Conservation (phyloP, 2,888 invertebrate genomes). For the Lochmaea crataegi region DNA sequence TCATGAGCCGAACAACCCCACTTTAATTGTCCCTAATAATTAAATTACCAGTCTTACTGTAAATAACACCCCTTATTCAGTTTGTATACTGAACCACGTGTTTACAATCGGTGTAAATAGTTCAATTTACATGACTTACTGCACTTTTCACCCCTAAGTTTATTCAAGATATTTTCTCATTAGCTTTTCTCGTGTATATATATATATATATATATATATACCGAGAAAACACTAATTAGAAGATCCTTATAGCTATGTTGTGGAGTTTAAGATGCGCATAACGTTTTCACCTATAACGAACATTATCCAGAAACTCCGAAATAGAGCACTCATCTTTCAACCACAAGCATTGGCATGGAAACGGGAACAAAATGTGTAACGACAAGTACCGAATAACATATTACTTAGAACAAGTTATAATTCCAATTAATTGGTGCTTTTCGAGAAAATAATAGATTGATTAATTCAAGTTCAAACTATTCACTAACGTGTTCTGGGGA, state of each 20-base stretch:
- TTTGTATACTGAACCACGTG: no score
- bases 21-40: no score
- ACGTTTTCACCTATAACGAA: slow-evolving; percentile 28
- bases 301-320: slow-evolving; percentile 30
- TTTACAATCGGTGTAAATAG: neutral
- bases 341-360: neutral
- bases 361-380: neutral
- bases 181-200: slow-evolving; percentile 4
- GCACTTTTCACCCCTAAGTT: neutral
- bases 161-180: slow-evolving; percentile 3
- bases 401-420: neutral
- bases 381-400: neutral
- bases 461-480: no score
- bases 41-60: no score
- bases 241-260: slow-evolving; percentile 13
- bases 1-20: no score
- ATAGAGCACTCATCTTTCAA: slow-evolving; percentile 2
- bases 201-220: no score
- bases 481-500: no score
- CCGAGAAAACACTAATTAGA: slow-evolving; percentile 13
- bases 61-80: no score
- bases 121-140: neutral
- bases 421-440: no score
- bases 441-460: no score
- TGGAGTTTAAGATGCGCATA: neutral